Conservation (phyloP, 2,113 vertebrate species). For the Serinus canaria region DNA sequence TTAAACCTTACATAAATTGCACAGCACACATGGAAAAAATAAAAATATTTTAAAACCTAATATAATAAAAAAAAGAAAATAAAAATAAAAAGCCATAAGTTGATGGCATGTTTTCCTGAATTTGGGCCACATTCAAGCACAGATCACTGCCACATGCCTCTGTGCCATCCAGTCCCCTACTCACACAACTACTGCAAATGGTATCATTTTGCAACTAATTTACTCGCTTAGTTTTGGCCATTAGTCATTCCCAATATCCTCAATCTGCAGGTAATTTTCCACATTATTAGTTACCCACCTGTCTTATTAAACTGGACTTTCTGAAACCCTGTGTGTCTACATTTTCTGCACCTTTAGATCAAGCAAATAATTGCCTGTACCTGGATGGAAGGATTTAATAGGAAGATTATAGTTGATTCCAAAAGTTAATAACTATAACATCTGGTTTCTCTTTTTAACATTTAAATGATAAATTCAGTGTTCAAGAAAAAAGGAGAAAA, state of each 20-base stretch:
- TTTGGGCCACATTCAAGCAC: constrained; percentile 69
- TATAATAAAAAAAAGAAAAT: not conserved
- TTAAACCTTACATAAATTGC: constrained; percentile 33
- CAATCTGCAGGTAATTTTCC: constrained; percentile 88
- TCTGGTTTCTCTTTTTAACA: constrained; percentile 81
- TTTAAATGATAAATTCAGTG: constrained; percentile 73
- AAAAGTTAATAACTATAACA: constrained; percentile 82
- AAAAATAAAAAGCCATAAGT: not conserved
- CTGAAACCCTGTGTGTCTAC: constrained; percentile 77
- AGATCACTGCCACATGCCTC: constrained; percentile 78
- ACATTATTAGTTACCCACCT: constrained; percentile 88
- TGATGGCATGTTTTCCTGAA: constrained; percentile 59
- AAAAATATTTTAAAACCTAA: not conserved
- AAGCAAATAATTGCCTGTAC: constrained; percentile 80
- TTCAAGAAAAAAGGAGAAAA: constrained; percentile 44
- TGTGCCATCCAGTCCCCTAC: constrained; percentile 72
- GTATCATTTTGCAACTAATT: constrained; percentile 87
- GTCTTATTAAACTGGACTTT: constrained; percentile 86
- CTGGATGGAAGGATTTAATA: constrained; percentile 82
- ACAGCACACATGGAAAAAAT: constrained; percentile 3
- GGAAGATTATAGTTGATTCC: constrained; percentile 80
- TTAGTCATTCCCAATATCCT: constrained; percentile 86
- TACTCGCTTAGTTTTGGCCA: constrained; percentile 82
- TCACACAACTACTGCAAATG: constrained; percentile 78
- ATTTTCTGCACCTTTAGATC: constrained; percentile 80